phyloP scores from a whole-genome alignment of 2,888 invertebrate genomes.

The Epinotia bilunana region DNA sequence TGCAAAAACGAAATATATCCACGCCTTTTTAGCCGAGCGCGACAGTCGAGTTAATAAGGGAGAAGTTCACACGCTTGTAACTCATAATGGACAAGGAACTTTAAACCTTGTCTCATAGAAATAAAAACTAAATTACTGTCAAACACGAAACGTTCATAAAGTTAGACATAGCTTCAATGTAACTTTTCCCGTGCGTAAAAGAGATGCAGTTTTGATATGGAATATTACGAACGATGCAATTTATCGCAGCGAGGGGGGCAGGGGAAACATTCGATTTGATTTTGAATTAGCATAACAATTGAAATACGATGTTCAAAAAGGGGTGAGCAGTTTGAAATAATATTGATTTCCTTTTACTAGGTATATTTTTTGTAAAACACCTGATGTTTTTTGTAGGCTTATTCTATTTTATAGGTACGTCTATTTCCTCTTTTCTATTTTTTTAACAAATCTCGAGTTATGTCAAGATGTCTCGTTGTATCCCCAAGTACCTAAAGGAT shows the following conservation, averaged over 20 bases:
- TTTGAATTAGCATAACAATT: conserved; percentile 43
- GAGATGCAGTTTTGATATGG: conserved; percentile 17
- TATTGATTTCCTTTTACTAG: conserved; percentile 17
- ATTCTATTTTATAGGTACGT: too few relatives aligned
- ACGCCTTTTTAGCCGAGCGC: neutral
- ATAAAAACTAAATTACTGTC: neutral
- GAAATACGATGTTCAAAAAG: conserved; percentile 31
- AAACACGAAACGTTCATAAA: neutral
- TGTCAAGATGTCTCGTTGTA: neutral
- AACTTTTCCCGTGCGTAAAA: conserved; percentile 22
- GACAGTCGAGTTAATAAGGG: conserved; percentile 8
- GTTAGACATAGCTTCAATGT: neutral
- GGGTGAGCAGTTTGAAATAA: conserved; percentile 16
- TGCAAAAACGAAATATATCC: neutral
- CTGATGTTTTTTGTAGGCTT: neutral
- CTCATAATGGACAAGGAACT: neutral
- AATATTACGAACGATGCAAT: conserved; percentile 20
- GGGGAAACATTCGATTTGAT: conserved; percentile 43
- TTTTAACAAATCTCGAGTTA: neutral
- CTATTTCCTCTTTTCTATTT: neutral
- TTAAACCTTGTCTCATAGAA: neutral
- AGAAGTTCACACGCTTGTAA: conserved; percentile 14
- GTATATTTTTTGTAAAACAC: conserved; percentile 1
- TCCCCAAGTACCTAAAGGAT: neutral
- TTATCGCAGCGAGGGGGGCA: conserved; percentile 24